Percentiles rank a stretch among this genome's conserved stretches.
phyloP scores from a whole-genome alignment of 1,140 invertebrate genomes.

The Danaus plexippus region DNA sequence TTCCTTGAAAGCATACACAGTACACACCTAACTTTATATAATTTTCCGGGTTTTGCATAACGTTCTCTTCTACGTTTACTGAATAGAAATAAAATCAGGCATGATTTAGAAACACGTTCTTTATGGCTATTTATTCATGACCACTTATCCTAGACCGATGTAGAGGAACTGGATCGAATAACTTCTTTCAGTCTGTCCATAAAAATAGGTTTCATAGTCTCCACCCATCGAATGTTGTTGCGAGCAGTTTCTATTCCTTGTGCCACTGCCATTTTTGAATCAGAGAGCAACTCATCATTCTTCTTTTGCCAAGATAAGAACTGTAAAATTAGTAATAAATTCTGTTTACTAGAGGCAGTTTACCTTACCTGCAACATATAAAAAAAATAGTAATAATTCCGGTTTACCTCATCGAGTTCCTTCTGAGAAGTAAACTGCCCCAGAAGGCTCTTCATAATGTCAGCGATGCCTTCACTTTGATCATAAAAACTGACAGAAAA shows the following conservation, averaged over 20 bases:
- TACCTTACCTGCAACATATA: too few relatives aligned
- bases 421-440: slow-evolving; percentile 51
- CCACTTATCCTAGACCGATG: too few relatives aligned
- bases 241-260: slow-evolving; percentile 51
- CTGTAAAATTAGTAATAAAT: slow-evolving; percentile 23
- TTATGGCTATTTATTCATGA: too few relatives aligned
- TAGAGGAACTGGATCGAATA: too few relatives aligned
- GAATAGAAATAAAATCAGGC: too few relatives aligned
- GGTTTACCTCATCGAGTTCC: slow-evolving; percentile 48
- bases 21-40: too few relatives aligned
- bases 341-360: too few relatives aligned
- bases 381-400: too few relatives aligned
- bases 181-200: slow-evolving; percentile 43
- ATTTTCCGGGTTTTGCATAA: too few relatives aligned
- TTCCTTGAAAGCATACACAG: too few relatives aligned
- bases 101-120: too few relatives aligned
- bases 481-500: slow-evolving; percentile 35
- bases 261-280: slow-evolving; percentile 34
- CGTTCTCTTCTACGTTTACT: too few relatives aligned
- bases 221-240: slow-evolving; percentile 55
- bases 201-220: slow-evolving; percentile 30
- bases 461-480: slow-evolving; percentile 36
- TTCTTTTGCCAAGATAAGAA: slow-evolving; percentile 48
- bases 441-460: slow-evolving; percentile 40
- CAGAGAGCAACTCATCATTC: slow-evolving; percentile 42